Evolutionary conservation across 2,888 invertebrate genomes (phyloP), one percentile per base, ranked within the genome.

Genomic region (Synergus laeviventris): DNA sequence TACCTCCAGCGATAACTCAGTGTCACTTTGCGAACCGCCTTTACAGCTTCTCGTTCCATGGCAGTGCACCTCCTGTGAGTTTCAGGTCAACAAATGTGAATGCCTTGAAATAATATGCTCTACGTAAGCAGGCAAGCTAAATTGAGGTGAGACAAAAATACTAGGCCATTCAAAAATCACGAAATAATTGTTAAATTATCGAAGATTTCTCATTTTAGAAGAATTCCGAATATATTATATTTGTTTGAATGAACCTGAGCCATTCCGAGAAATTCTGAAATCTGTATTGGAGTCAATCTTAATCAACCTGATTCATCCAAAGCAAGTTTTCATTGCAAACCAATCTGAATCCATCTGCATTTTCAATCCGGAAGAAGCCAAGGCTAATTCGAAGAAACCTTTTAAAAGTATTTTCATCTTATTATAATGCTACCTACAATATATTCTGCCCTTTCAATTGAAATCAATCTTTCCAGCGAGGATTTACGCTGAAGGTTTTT

Each of bases 1-100:
- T 54, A 74, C 76, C 75, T 54, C 54, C 76, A 81, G 77, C 79
- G 80, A 84, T 85, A 85, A 84, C 80, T 85, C 84, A 84, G 81
- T 80, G 83, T 76, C 80, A 78, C 77, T 81, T 82, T 73, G 74
- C 59, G 75, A 56, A 78, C 78, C 76, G 81, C 81, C 79, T 78
- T 81, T 76, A 77, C 74, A 45, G 76, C 74, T 74, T 76, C 70
- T 18, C 73, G 78, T 75, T 70, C 79, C 73, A 76, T 64, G 74
- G 31, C 75, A 59, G 49, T 49, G 49, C 49, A 49, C 49, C 45
- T 18, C 8, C 16, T n/a, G 49, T 49, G 16, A n/a, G 9, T 9
- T 49, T 49, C 49, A 49, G n/a, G n/a, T 49, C 70, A 76, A 74
- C 74, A 75, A 74, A 66, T 31, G 18, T 16, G 42, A 39, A 39